These are phyloP conservation scores for Pantherophis alleghaniensis DNA, from an alignment of 2,797 vertebrate species.

Conservation along the genomic window DNA sequence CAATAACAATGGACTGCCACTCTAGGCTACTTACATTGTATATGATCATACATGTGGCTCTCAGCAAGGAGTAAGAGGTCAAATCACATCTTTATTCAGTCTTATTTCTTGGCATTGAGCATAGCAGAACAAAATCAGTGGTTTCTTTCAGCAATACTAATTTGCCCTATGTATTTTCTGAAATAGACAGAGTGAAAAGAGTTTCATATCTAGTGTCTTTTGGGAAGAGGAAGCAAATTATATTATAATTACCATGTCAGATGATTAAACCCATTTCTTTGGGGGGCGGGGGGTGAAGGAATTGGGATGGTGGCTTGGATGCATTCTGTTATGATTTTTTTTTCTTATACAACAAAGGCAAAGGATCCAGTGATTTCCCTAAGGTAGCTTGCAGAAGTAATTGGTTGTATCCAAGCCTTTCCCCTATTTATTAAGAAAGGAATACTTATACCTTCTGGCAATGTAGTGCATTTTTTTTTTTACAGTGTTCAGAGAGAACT, in stretches of 20 bases:
- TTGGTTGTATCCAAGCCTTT: background rate
- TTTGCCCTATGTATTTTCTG: background rate
- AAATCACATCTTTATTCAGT: background rate
- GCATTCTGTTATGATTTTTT: background rate
- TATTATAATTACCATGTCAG: constrained; percentile 1
- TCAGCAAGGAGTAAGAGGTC: constrained; percentile 27
- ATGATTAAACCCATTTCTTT: background rate
- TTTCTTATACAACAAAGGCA: background rate
- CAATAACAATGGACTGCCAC: background rate
- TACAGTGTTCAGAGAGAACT: no score
- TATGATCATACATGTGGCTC: background rate
- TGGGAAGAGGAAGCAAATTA: background rate
- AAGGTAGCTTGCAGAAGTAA: fast-evolving
- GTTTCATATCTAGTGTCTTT: background rate
- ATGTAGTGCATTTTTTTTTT: background rate
- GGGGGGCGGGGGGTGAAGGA: fast-evolving
- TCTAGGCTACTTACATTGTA: fast-evolving
- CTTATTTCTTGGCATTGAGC: constrained; percentile 2
- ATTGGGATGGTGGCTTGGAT: background rate
- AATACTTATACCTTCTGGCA: background rate
- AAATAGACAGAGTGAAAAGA: background rate
- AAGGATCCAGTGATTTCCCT: background rate
- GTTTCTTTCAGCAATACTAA: constrained; percentile 1
- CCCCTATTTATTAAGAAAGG: background rate
- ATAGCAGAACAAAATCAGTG: background rate